Evolutionary conservation across 2,113 vertebrate species (phyloP).

Genomic region (Oenanthe melanoleuca): DNA sequence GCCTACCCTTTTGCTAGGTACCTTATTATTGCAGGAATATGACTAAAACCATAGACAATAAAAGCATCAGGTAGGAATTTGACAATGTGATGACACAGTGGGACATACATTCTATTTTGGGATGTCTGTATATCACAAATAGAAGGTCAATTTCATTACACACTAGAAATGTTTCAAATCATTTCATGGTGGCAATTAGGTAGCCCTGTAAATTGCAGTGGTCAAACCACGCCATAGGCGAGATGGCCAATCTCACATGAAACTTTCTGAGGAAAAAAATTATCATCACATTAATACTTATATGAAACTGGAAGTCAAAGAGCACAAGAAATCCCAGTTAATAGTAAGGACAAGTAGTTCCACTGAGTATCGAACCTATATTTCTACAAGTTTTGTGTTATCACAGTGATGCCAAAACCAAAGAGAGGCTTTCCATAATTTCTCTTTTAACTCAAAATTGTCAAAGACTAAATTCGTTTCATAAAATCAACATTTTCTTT

Average conservation of each 20-base stretch:
- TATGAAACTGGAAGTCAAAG: neutral
- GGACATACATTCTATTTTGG: neutral
- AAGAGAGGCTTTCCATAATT: neutral
- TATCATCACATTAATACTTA: neutral
- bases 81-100: neutral
- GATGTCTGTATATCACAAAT: neutral
- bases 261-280: neutral
- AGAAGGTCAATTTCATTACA: neutral
- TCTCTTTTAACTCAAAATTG: neutral
- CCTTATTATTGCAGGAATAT: neutral
- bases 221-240: neutral
- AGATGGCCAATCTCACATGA: neutral
- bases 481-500: neutral
- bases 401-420: neutral
- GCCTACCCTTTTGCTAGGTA: neutral
- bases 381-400: neutral
- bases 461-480: neutral
- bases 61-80: neutral
- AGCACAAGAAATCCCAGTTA: neutral
- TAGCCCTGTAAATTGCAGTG: neutral
- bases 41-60: neutral
- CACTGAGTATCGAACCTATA: neutral
- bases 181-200: neutral
- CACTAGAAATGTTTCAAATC: neutral
- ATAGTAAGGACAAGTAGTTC: neutral